Evolutionary conservation across 2,113 vertebrate genomes (phyloP), one percentile per base, ranked within the genome.

Genomic region (Antechinus flavipes): DNA sequence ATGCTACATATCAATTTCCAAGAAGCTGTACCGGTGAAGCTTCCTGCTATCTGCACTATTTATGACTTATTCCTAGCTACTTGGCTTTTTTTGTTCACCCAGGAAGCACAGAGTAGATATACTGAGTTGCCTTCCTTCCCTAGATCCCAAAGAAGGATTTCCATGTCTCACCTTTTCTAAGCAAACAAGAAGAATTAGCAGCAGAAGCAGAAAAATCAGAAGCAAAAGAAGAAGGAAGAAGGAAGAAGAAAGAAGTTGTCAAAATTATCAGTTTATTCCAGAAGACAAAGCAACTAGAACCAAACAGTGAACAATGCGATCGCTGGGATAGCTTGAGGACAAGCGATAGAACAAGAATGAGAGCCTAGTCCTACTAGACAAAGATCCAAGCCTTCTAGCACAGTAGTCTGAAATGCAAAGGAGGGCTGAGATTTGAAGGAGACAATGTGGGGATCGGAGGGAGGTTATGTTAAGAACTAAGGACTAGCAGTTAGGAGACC

Each of bases 111-210:
- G 68, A 92, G 26, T 11, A 0, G 76, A 12, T 93, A 68, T 30
- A 54, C 52, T 19, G 35, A 3, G 22, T 93, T 95, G 90, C 11
- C 47, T 95, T 96, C 46, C 22, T 95, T 56, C 47, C 11, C 91
- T 56, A 30, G 2, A 46, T 49, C 92, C 92, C 52, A 93, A 54
- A 94, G 49, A 94, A 49, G 90, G 93, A 93, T 91, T 95, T 58
- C 26, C 30, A 61, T 54, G 35, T 95, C 50, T 94, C 93, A 49
- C 84, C 24, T 55, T 54, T 42, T 95, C 55, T 94, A 94, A 49
- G 91, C 35, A 93, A 91, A 84, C 68, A 27, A 58, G 56, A 27
- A 23, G 9, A 9, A 58, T 25, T 9, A 30, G 58, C 27, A 30
- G 9, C 9, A 30, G 58, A 61, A 61, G 50, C 50, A 30, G 10